Conservation (phyloP, 2,888 invertebrate genomes). For the Listrodromus nycthemerus region DNA sequence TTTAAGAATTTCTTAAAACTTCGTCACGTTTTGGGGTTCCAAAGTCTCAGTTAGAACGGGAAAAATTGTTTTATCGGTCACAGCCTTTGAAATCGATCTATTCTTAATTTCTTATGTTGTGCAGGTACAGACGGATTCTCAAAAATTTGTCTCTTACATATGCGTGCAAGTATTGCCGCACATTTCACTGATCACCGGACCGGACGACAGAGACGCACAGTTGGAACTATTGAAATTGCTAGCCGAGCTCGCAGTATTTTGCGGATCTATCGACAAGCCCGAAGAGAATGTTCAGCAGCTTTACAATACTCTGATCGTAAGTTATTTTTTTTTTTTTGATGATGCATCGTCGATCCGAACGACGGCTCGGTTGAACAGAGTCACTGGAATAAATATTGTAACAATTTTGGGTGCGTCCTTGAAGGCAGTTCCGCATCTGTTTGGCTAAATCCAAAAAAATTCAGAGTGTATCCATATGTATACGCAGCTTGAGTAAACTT, state of each 20-base stretch:
- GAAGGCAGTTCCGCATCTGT: not conserved
- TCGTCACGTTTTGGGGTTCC: too few relatives aligned
- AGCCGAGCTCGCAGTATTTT: slow-evolving; percentile 93
- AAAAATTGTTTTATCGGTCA: too few relatives aligned
- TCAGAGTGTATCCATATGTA: too few relatives aligned
- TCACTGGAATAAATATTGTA: too few relatives aligned
- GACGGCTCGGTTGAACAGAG: not conserved
- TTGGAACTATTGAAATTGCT: slow-evolving; percentile 94
- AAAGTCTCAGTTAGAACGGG: too few relatives aligned
- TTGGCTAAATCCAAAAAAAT: too few relatives aligned
- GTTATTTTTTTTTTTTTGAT: slow-evolving; percentile 70
- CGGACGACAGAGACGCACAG: slow-evolving; percentile 88
- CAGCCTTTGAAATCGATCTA: too few relatives aligned
- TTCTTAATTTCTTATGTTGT: slow-evolving; percentile 32
- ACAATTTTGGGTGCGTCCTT: not conserved
- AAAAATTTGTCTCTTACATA: slow-evolving; percentile 93
- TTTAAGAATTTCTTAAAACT: too few relatives aligned
- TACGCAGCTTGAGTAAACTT: too few relatives aligned
- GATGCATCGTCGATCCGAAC: not conserved
- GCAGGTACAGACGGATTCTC: slow-evolving; percentile 94
- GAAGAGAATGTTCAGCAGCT: slow-evolving; percentile 91
- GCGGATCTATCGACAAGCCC: slow-evolving; percentile 91
- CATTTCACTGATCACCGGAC: slow-evolving; percentile 88
- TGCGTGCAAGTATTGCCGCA: slow-evolving; percentile 93
- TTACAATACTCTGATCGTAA: slow-evolving; percentile 92